Conservation (phyloP, 2,113 vertebrate genomes). For the Heptranchias perlo region DNA sequence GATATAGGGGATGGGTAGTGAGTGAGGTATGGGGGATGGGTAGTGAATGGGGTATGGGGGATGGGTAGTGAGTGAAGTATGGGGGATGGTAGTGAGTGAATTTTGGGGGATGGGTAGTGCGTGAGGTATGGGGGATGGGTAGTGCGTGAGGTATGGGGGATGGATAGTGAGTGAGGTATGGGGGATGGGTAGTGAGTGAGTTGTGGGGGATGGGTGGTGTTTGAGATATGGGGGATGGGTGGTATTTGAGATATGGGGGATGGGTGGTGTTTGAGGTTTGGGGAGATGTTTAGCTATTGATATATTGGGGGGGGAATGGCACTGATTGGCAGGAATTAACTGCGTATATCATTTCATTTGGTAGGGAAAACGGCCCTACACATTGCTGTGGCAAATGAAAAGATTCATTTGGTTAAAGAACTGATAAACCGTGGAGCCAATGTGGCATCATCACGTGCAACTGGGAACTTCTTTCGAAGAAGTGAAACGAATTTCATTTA, state of each 20-base stretch:
- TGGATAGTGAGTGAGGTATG: not conserved
- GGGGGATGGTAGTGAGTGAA: not conserved
- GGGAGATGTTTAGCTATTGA: not conserved
- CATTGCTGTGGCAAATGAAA: slow-evolving; percentile 84
- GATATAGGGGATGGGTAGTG: not conserved
- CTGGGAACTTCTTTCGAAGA: slow-evolving; percentile 76
- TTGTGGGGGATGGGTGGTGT: not conserved
- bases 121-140: not conserved
- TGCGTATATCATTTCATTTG: slow-evolving; percentile 39
- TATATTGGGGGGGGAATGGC: not conserved
- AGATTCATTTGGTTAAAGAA: slow-evolving; percentile 66
- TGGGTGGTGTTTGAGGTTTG: not conserved
- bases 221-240: not conserved
- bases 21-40: not conserved
- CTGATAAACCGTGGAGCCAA: slow-evolving; percentile 73
- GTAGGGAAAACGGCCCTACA: slow-evolving; percentile 85
- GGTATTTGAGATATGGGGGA: not conserved
- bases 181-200: not conserved
- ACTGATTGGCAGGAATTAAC: not conserved
- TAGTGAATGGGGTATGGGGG: not conserved
- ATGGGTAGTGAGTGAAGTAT: no score
- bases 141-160: not conserved
- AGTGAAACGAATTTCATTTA: slow-evolving; percentile 62
- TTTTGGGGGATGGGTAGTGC: not conserved
- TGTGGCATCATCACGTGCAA: slow-evolving; percentile 68